Base-by-base conservation (phyloP, 2,113 vertebrate genomes). In the Collichthys lucidus region DNA sequence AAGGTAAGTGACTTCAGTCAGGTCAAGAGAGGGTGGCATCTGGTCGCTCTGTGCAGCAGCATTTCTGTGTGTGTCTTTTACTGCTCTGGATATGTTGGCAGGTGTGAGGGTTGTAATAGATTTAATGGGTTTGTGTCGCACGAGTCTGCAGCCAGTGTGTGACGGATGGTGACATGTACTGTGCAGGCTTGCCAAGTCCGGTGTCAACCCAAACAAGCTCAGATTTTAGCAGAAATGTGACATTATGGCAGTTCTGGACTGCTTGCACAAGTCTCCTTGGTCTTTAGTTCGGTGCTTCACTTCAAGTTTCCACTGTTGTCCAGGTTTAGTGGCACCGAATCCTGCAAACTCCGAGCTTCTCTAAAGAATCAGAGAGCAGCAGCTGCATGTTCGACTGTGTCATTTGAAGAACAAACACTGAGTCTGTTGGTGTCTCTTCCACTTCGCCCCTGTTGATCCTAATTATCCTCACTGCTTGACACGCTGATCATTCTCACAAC, bases 1-100 rank as follows among this genome's bases (percentile, higher is more conserved):
- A 99, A 99, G 98, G 98, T 99, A 96, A 89, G 90, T 35, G 17
- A 10, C 35, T 8, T 5, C 35, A 14, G 31, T 59, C 22, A 5
- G 57, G 63, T 63, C 47, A 7, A 11, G 20, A 15, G 42, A 20
- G 46, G 20, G 15, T 0, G 46, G 4, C 15, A 19, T 65, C 65
- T 79, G 19, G 47, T 20, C 35, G 35, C 35, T 40, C 1, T 40
- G 69, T 0, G 31, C 40, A 17, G 46, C 19, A 4, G 52, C 12
- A 0, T 31, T 31, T 26, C 19, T 22, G 5, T 19, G 22, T 44
- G 66, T 29, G 22, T 55, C 62, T 29, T 7, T n/a, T 17, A 22
- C 55, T 69, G 68, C 26, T 20, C 52, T 35, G 31, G 15, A 17
- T 19, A 24, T 63, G 65, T 50, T 73, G 73, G 47, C 55, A 70